A percentile compares a stretch with the other conserved stretches of the same genome.
phyloP scores from a whole-genome alignment of 2,888 invertebrate species.

The Noctua comes region DNA sequence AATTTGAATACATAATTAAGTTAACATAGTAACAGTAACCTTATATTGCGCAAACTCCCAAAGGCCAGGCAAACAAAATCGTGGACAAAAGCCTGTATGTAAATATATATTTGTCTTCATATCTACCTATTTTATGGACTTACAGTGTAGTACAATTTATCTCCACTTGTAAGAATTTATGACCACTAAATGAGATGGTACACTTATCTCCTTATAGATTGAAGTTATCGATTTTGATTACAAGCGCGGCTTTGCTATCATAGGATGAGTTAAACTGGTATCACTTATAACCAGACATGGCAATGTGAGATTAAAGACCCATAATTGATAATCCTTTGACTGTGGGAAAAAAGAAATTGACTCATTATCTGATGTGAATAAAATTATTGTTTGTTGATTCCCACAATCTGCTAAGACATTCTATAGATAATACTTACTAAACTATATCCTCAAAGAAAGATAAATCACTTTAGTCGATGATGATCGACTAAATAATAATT shows the following conservation, averaged over 20 bases:
- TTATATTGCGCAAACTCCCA: slow-evolving; percentile 37
- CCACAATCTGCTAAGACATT: slow-evolving; percentile 28
- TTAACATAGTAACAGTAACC: slow-evolving; percentile 31
- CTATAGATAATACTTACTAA: neutral
- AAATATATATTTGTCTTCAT: slow-evolving; percentile 28
- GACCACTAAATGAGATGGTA: slow-evolving; percentile 30
- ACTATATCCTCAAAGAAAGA: neutral
- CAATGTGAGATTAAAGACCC: slow-evolving; percentile 38
- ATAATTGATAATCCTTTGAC: slow-evolving; percentile 34
- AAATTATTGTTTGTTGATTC: slow-evolving; percentile 28
- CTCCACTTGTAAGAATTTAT: slow-evolving; percentile 36
- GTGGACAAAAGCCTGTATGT: slow-evolving; percentile 20
- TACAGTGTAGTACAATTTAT: slow-evolving; percentile 12
- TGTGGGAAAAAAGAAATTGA: slow-evolving; percentile 15
- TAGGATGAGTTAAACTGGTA: slow-evolving; percentile 18
- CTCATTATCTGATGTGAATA: slow-evolving; percentile 18
- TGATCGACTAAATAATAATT: too few relatives aligned
- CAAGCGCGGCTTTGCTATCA: slow-evolving; percentile 20
- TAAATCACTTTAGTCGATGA: neutral
- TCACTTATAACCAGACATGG: slow-evolving; percentile 28
- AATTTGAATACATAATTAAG: slow-evolving; percentile 44
- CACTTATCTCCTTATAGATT: slow-evolving; percentile 41
- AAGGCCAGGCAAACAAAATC: slow-evolving; percentile 32
- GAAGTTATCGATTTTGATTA: slow-evolving; percentile 33
- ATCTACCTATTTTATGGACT: slow-evolving; percentile 20